Conservation (phyloP, 2,113 vertebrate genomes). For the Aegotheles bennettii region DNA sequence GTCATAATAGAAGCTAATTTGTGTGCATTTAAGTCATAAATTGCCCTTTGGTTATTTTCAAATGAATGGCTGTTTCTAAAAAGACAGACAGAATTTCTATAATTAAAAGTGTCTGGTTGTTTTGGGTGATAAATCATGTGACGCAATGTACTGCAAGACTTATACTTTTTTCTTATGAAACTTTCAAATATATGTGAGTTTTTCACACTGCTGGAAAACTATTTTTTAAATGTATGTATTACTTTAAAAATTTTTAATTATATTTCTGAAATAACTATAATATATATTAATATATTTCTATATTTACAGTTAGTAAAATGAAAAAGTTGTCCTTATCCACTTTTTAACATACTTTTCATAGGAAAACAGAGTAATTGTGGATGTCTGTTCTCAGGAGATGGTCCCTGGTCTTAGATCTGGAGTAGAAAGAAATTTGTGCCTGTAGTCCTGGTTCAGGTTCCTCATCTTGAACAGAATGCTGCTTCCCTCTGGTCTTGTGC, state of each 20-base stretch:
- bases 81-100: background rate
- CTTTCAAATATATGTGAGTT: background rate
- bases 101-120: background rate
- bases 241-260: background rate
- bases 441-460: background rate
- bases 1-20: background rate
- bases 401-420: background rate
- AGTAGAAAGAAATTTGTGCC: background rate
- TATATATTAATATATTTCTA: too few relatives aligned
- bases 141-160: background rate
- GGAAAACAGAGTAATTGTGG: background rate
- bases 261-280: too few relatives aligned
- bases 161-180: conserved; percentile 4
- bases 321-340: background rate
- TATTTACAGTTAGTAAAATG: background rate
- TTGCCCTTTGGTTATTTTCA: background rate
- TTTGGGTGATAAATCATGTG: background rate
- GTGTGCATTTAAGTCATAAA: background rate
- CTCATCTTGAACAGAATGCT: background rate
- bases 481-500: background rate
- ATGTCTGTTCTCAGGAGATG: background rate
- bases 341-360: background rate
- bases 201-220: background rate
- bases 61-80: background rate
- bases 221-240: background rate